These are phyloP conservation scores for Dolichotis patagonum DNA, from an alignment of 2,113 vertebrate species.

Conservation along the genomic window DNA sequence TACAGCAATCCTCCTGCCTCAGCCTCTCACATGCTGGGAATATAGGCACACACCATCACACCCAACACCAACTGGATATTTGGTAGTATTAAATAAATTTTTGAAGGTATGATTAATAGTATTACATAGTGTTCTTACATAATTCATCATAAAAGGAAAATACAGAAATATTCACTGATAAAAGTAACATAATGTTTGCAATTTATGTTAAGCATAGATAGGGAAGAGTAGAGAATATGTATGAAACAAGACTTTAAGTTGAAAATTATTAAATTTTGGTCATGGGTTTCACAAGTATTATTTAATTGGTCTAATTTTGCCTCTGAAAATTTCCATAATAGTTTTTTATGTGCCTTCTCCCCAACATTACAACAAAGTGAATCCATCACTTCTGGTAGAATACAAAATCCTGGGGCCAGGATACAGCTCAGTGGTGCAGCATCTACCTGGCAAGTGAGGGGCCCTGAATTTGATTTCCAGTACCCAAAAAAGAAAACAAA, in stretches of 20 bases:
- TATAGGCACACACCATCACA: background rate
- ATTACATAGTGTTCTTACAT: background rate
- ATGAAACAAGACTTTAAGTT: background rate
- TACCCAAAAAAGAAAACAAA: background rate
- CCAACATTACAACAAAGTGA: background rate
- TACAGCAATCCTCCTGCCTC: background rate
- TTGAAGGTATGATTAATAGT: background rate
- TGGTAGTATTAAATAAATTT: background rate
- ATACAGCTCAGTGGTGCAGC: no score
- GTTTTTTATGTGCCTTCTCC: background rate
- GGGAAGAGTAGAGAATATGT: background rate
- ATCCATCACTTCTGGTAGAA: background rate
- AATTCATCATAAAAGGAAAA: background rate
- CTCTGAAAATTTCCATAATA: background rate
- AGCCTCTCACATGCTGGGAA: background rate
- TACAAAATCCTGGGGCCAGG: background rate
- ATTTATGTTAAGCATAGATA: background rate
- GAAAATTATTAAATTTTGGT: background rate
- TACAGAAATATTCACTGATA: conserved; percentile 16
- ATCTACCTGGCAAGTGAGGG: no score
- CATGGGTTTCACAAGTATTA: background rate
- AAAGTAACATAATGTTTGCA: background rate
- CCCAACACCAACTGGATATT: background rate
- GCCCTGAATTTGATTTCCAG: no score
- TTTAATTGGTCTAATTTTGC: background rate